These are phyloP conservation scores for Scatophagus argus DNA, from an alignment of 2,113 vertebrate genomes.

Conservation along the genomic window DNA sequence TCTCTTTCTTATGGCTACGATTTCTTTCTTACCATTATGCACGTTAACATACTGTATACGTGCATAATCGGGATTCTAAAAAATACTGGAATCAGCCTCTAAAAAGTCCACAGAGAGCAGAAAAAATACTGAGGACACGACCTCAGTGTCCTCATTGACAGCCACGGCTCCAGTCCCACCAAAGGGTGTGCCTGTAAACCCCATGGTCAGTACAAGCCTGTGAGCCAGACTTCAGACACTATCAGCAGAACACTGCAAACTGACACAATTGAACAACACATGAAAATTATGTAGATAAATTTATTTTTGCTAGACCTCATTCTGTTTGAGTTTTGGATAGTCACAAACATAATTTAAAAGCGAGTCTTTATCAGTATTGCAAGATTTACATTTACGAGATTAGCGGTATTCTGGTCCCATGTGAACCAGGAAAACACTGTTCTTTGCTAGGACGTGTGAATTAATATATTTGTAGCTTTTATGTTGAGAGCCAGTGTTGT, in stretches of 20 bases:
- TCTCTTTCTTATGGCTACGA: background rate
- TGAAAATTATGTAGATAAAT: no score
- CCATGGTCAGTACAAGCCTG: background rate
- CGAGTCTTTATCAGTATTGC: background rate
- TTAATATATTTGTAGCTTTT: background rate
- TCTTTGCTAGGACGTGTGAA: no score
- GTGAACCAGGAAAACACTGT: background rate
- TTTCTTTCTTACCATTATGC: no score
- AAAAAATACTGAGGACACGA: background rate
- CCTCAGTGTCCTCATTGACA: conserved; percentile 5
- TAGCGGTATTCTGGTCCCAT: background rate
- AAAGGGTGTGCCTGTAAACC: background rate
- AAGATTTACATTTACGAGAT: no score
- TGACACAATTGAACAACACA: no score
- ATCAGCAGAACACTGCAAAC: background rate
- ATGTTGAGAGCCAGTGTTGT: background rate
- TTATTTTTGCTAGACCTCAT: no score
- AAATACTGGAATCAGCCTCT: background rate
- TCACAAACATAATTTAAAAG: no score
- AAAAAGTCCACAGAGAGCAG: background rate
- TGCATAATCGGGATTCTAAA: background rate
- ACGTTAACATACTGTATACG: no score
- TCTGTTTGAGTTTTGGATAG: no score
- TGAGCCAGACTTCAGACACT: background rate
- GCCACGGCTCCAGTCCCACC: conserved; percentile 3